A percentile compares a stretch with the other conserved stretches of the same genome.
phyloP scores from a whole-genome alignment of 1,140 invertebrate species.

The Arctopsyche grandis region DNA sequence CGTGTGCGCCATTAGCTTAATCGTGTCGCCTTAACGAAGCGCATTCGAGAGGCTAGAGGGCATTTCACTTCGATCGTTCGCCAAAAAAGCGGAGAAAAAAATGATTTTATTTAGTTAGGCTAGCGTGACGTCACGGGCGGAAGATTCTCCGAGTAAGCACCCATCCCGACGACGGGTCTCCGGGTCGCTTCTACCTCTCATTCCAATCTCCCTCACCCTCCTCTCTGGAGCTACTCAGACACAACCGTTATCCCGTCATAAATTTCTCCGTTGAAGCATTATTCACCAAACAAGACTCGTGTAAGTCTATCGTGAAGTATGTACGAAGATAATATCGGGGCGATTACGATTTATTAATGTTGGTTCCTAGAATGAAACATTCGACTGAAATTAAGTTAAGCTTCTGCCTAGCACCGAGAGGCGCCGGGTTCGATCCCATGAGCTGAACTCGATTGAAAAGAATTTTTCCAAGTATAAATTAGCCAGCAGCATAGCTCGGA shows the following conservation, averaged over 20 bases:
- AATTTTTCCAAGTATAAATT: too few species aligned
- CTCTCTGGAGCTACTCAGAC: slow-evolving; percentile 8
- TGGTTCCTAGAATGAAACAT: too few species aligned
- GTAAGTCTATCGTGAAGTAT: slow-evolving; percentile 8
- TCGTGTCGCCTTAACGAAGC: not conserved
- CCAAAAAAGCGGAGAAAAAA: not conserved
- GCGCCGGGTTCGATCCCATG: too few species aligned
- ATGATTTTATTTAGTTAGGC: not conserved
- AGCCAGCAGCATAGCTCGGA: too few species aligned
- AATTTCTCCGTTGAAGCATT: slow-evolving; percentile 32
- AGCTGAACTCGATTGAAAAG: too few species aligned
- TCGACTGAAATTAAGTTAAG: too few species aligned
- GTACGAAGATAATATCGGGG: too few species aligned
- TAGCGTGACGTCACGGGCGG: slow-evolving; percentile 31
- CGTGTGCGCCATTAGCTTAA: too few species aligned
- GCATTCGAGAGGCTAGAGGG: not conserved
- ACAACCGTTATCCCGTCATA: slow-evolving; percentile 35
- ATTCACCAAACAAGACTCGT: slow-evolving; percentile 12
- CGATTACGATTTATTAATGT: too few species aligned
- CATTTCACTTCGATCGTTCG: not conserved
- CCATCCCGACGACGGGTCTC: too few species aligned
- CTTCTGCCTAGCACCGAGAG: too few species aligned
- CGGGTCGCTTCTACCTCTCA: too few species aligned
- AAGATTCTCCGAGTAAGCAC: not conserved
- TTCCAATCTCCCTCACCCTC: not conserved